These are phyloP conservation scores for Emys orbicularis DNA, from an alignment of 2,797 vertebrate species.

Conservation along the genomic window DNA sequence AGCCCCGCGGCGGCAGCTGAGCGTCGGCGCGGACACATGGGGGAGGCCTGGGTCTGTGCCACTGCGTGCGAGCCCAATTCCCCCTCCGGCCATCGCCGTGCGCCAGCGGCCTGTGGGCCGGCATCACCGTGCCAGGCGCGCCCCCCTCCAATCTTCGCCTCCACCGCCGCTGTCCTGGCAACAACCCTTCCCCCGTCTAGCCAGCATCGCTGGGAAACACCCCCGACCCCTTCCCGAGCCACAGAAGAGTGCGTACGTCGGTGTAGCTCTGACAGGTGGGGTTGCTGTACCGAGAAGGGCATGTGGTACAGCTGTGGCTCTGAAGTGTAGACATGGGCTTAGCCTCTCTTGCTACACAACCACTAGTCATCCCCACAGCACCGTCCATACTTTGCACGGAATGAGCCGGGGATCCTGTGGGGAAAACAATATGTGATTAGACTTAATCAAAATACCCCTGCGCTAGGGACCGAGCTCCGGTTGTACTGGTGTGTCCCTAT, in stretches of 20 bases:
- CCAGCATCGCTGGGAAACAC: background rate
- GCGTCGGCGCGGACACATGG: background rate
- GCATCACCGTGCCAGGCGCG: background rate
- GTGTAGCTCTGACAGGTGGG: too few relatives aligned
- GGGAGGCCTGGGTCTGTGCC: background rate
- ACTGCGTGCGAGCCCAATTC: background rate
- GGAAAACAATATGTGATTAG: background rate
- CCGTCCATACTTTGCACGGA: fast-evolving
- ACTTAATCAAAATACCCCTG: background rate
- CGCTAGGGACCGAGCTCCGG: background rate
- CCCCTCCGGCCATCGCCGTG: too few relatives aligned
- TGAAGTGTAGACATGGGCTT: background rate
- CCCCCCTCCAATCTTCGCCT: too few relatives aligned
- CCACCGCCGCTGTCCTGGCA: background rate
- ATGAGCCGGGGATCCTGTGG: background rate
- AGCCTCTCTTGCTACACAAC: background rate
- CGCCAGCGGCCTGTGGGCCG: too few relatives aligned
- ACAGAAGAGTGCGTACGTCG: fast-evolving
- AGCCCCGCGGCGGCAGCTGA: too few relatives aligned
- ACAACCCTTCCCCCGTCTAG: background rate
- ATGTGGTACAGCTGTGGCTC: too few relatives aligned
- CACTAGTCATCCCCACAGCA: background rate
- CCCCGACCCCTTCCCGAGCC: too few relatives aligned
- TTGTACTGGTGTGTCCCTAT: background rate
- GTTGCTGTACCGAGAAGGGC: background rate